Evolutionary conservation across 2,113 vertebrate species (phyloP).

Genomic region (Xyliphius kryptos): DNA sequence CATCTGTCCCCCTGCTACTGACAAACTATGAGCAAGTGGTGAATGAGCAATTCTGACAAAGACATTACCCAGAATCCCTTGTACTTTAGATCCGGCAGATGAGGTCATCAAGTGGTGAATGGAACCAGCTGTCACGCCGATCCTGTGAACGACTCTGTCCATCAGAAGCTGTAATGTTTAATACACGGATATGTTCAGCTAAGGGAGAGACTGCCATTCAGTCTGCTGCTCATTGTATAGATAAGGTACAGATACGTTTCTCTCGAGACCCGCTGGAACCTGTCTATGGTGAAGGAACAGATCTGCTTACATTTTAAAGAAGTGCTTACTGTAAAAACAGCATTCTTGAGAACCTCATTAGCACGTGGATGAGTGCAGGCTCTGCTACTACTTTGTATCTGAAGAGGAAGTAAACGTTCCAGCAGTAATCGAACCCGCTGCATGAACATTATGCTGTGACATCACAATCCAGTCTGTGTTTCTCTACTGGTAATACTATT

Average conservation of each 20-base stretch:
- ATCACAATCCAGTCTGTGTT: too few species aligned
- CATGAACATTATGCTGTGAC: too few species aligned
- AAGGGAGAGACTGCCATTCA: too few species aligned
- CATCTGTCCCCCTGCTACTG: conserved; percentile 61
- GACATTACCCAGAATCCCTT: conserved; percentile 40
- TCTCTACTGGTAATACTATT: too few species aligned
- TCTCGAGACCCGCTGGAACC: too few species aligned
- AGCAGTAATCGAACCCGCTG: too few species aligned
- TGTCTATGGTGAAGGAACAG: conserved; percentile 53
- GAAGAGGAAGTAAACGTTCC: conserved; percentile 23
- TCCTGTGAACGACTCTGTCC: background rate
- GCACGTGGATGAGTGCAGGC: conserved; percentile 51
- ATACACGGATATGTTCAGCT: too few species aligned
- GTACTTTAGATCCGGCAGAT: conserved; percentile 23
- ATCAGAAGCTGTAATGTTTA: background rate
- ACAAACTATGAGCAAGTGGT: conserved; percentile 57
- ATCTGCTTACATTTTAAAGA: conserved; percentile 58
- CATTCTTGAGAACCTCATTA: conserved; percentile 55
- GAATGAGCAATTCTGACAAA: conserved; percentile 40
- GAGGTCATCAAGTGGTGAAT: conserved; percentile 22
- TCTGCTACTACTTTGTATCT: conserved; percentile 27
- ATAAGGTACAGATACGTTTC: too few species aligned
- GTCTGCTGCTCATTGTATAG: too few species aligned
- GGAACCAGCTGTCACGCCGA: conserved; percentile 37
- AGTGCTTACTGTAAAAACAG: conserved; percentile 68